Evolutionary conservation across 2,888 invertebrate species (phyloP).

Genomic region (Pteria penguin): DNA sequence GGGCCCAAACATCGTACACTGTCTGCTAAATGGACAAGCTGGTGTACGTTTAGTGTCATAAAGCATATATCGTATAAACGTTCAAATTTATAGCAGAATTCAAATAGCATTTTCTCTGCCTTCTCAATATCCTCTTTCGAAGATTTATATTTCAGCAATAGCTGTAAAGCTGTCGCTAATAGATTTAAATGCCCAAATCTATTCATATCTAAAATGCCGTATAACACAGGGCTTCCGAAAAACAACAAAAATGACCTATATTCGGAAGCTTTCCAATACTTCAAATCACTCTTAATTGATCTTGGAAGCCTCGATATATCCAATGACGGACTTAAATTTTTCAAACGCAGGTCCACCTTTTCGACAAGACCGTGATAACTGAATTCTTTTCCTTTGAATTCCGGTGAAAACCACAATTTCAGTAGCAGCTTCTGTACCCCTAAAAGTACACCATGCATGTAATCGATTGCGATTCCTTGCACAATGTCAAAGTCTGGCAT

Average conservation of each 20-base stretch:
- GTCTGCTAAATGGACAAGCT: conserved; percentile 49
- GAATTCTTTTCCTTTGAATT: conserved; percentile 15
- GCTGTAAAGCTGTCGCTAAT: background rate
- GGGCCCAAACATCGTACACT: conserved; percentile 48
- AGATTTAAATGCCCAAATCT: background rate
- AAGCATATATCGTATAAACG: conserved; percentile 15
- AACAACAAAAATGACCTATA: conserved; percentile 47
- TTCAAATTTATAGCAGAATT: conserved; percentile 29
- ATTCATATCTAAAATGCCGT: conserved; percentile 15
- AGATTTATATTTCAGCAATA: conserved; percentile 17
- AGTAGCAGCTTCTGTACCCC: conserved; percentile 42
- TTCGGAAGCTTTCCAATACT: conserved; percentile 52
- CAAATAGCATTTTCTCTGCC: background rate
- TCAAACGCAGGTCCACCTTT: conserved; percentile 31
- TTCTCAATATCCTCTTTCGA: background rate
- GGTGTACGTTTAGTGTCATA: conserved; percentile 50
- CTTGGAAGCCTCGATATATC: conserved; percentile 43
- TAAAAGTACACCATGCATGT: conserved; percentile 54
- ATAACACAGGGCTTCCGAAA: conserved; percentile 39
- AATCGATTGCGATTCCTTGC: conserved; percentile 34
- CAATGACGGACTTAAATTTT: conserved; percentile 33
- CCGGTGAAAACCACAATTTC: conserved; percentile 36
- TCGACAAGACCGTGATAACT: conserved; percentile 12
- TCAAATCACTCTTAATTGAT: conserved; percentile 38
- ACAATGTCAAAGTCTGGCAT: conserved; percentile 29